These are phyloP conservation scores for Palythoa heliodiscus DNA, from an alignment of 92 coral and sea anemone genomes.

Conservation along the genomic window DNA sequence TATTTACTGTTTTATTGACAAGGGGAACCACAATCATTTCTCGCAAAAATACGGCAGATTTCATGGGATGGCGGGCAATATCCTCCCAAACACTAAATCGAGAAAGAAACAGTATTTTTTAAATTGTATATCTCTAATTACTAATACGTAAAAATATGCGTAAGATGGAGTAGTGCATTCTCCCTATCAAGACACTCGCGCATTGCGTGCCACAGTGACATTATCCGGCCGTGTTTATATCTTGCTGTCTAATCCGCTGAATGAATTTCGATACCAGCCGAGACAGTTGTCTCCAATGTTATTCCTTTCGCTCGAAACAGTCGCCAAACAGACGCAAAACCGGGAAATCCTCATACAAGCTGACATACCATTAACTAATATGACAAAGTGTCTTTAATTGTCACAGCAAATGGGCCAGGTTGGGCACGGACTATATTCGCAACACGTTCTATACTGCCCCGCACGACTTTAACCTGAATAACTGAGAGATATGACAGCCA, in stretches of 20 bases:
- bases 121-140: not conserved
- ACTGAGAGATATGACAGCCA: not conserved
- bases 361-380: slow-evolving; percentile 38
- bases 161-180: not conserved
- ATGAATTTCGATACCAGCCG: slow-evolving; percentile 32
- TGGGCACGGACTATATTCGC: not conserved
- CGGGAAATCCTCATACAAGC: slow-evolving; percentile 39
- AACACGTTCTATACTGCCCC: not conserved
- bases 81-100: not conserved
- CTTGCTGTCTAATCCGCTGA: slow-evolving; percentile 18
- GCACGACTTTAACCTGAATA: not conserved
- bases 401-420: slow-evolving; percentile 1
- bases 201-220: slow-evolving; percentile 36
- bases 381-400: slow-evolving; percentile 38
- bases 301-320: slow-evolving; percentile 23
- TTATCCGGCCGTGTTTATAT: slow-evolving; percentile 13
- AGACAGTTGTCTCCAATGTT: slow-evolving; percentile 32
- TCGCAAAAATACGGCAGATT: not conserved
- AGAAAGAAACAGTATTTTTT: not conserved
- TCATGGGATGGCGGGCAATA: too few species aligned
- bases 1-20: slow-evolving; percentile 2
- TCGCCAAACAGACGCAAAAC: slow-evolving; percentile 41
- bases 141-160: not conserved
- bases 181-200: not conserved
- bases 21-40: not conserved